phyloP scores from a whole-genome alignment of 1,140 invertebrate species.

The Leptopilina clavipes region DNA sequence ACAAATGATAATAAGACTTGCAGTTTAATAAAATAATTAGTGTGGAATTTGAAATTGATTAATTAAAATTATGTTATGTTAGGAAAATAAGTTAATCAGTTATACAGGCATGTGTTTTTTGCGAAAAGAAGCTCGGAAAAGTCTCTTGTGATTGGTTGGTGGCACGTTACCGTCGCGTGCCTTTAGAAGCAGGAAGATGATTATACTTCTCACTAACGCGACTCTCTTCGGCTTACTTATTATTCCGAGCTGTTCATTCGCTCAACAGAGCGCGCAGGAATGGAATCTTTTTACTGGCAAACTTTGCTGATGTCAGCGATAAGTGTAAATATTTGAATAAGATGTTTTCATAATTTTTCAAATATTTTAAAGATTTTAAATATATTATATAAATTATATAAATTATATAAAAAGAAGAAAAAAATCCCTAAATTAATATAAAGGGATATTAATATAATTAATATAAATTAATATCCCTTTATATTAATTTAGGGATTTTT shows the following conservation, averaged over 20 bases:
- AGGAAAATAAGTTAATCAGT: background rate
- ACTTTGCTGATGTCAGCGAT: background rate
- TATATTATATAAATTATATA: too few species aligned
- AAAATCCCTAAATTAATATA: too few species aligned
- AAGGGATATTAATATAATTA: too few species aligned
- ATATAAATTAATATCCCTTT: too few species aligned
- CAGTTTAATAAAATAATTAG: background rate
- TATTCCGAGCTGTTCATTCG: slow-evolving; percentile 1
- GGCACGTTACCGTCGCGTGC: slow-evolving; percentile 33
- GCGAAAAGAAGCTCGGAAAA: background rate
- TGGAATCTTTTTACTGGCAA: background rate
- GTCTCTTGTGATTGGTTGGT: slow-evolving; percentile 23
- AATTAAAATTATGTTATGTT: background rate
- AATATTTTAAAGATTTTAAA: too few species aligned
- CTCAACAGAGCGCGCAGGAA: background rate
- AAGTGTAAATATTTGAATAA: background rate
- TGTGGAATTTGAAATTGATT: background rate
- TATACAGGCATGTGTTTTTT: background rate
- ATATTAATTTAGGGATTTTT: too few species aligned
- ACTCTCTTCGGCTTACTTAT: slow-evolving; percentile 13
- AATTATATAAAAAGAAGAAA: too few species aligned
- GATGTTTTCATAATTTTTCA: too few species aligned
- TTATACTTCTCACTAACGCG: slow-evolving; percentile 31
- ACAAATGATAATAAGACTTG: too few species aligned
- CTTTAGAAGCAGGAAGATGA: slow-evolving; percentile 25